A percentile compares a stretch with the other conserved stretches of the same genome.
Conservation (phyloP, 2,888 invertebrate species). For the Dione juno region DNA sequence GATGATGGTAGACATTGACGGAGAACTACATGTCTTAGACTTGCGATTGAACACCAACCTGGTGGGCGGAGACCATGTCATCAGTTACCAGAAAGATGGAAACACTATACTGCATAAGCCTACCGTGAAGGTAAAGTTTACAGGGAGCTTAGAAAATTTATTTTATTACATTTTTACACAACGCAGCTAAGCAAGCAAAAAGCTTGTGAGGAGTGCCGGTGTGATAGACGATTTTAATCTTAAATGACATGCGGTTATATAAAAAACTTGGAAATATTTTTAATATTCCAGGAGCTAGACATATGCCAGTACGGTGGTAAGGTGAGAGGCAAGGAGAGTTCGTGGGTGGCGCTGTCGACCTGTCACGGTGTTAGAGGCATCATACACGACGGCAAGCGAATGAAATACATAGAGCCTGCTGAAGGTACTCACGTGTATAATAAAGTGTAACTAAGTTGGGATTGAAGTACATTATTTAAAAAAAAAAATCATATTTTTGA, state of each 20-base stretch:
- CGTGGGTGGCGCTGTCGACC: slow-evolving; percentile 93
- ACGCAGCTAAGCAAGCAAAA: no score
- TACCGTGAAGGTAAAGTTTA: slow-evolving; percentile 73
- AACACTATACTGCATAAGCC: slow-evolving; percentile 82
- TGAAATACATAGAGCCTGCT: slow-evolving; percentile 87
- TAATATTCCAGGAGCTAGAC: slow-evolving; percentile 85
- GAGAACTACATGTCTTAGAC: slow-evolving; percentile 86
- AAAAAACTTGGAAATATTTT: no score
- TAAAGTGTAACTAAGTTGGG: no score
- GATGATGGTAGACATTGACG: slow-evolving; percentile 86
- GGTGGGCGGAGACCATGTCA: slow-evolving; percentile 86
- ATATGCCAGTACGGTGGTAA: slow-evolving; percentile 91
- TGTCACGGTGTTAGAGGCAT: slow-evolving; percentile 90
- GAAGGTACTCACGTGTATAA: slow-evolving; percentile 54
- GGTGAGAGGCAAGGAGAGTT: slow-evolving; percentile 86
- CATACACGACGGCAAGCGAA: slow-evolving; percentile 89
- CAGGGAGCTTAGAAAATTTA: no score
- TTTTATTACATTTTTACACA: no score
- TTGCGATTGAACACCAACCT: slow-evolving; percentile 88
- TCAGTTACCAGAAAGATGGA: slow-evolving; percentile 83
- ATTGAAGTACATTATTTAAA: no score
- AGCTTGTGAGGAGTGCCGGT: no score
- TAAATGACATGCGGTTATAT: no score
- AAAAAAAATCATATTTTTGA: no score
- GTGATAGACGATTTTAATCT: no score